Evolutionary conservation across 2,113 vertebrate species (phyloP).

Genomic region (human (Homo sapiens)): DNA sequence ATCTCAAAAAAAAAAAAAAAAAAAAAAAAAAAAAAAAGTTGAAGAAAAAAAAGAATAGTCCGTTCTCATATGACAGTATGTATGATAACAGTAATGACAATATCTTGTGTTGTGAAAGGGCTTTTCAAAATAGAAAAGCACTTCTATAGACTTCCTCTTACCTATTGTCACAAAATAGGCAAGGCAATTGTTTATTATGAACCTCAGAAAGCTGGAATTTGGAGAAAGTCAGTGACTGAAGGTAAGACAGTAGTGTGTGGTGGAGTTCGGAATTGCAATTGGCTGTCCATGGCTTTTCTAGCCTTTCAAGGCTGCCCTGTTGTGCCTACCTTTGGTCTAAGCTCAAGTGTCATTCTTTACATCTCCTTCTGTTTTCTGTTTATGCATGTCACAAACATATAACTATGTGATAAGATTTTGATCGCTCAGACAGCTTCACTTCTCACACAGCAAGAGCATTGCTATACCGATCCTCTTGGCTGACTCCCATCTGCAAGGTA

Average conservation of each 20-base stretch:
- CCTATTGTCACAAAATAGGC: not conserved
- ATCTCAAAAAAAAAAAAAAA: too few species aligned
- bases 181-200: not conserved
- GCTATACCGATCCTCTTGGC: not conserved
- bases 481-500: not conserved
- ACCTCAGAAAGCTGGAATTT: not conserved
- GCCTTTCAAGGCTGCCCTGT: not conserved
- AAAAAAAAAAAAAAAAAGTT: too few species aligned
- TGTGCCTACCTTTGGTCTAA: not conserved
- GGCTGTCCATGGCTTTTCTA: not conserved
- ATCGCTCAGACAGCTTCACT: not conserved
- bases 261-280: not conserved
- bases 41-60: too few species aligned
- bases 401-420: not conserved
- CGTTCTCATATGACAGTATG: rapidly evolving
- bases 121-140: not conserved
- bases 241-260: not conserved
- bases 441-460: not conserved
- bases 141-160: not conserved
- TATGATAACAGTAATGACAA: not conserved
- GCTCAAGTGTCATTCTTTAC: not conserved
- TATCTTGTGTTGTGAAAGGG: not conserved
- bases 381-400: not conserved
- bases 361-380: not conserved
- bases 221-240: not conserved